A percentile compares a stretch with the other conserved stretches of the same genome.
Evolutionary conservation across 2,113 vertebrate genomes (phyloP).

Genomic region (Glareola pratincola): DNA sequence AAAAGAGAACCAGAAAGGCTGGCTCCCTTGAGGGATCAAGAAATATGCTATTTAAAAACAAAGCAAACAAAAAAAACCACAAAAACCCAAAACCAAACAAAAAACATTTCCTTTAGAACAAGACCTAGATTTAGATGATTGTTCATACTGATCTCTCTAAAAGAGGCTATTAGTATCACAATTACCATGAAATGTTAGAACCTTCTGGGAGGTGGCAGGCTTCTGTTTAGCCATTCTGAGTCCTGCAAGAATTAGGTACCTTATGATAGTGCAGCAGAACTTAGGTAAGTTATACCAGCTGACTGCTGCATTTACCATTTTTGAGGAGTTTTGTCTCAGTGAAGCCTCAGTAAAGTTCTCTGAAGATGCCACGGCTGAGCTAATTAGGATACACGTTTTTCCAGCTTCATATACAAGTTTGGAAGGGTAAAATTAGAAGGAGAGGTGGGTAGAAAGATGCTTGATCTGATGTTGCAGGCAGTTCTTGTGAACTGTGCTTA

Average conservation of each 20-base stretch:
- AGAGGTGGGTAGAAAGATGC: neutral
- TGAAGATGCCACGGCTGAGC: neutral
- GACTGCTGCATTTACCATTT: neutral
- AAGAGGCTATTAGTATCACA: neutral
- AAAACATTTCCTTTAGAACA: neutral
- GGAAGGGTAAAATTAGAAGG: neutral
- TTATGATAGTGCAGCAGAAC: neutral
- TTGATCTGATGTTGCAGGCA: neutral
- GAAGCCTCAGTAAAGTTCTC: neutral
- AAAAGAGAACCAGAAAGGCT: neutral
- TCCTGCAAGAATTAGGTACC: neutral
- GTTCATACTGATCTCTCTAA: neutral
- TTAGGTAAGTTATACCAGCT: neutral
- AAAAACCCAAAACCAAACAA: neutral
- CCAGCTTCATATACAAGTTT: neutral
- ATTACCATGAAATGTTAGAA: neutral
- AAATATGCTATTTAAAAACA: neutral
- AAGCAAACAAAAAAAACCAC: neutral
- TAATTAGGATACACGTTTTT: neutral
- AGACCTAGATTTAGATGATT: neutral
- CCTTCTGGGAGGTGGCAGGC: neutral
- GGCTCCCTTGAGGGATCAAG: neutral
- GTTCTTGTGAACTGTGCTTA: neutral
- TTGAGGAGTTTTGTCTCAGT: neutral
- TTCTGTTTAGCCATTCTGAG: neutral